Conservation (phyloP, 1,140 invertebrate species). For the Zeugodacus cucurbitae region DNA sequence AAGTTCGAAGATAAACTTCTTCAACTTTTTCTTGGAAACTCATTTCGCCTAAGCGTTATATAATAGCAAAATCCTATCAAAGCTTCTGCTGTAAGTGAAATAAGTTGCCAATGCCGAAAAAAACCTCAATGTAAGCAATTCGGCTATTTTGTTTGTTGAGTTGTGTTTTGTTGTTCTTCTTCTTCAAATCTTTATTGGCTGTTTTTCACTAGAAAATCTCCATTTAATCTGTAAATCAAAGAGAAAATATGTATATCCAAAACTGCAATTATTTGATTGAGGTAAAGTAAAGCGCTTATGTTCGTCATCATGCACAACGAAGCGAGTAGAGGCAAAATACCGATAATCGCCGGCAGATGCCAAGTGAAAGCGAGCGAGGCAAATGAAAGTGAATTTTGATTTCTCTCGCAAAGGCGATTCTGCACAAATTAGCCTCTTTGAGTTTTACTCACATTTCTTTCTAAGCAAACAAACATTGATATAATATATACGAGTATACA, state of each 20-base stretch:
- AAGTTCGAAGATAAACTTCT: too few species aligned
- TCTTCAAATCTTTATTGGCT: not conserved
- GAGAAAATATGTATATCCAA: not conserved
- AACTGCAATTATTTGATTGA: not conserved
- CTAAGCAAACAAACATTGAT: too few species aligned
- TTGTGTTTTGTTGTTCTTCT: too few species aligned
- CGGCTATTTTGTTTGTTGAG: too few species aligned
- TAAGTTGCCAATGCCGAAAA: too few species aligned
- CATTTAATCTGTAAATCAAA: not conserved
- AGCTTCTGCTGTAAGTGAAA: too few species aligned
- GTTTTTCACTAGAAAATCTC: not conserved
- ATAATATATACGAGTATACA: too few species aligned
- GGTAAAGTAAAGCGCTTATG: not conserved
- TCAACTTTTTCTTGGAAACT: too few species aligned
- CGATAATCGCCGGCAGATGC: not conserved
- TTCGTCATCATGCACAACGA: not conserved
- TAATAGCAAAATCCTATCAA: too few species aligned
- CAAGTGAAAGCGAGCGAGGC: not conserved
- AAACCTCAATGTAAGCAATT: not conserved
- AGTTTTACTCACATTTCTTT: not conserved
- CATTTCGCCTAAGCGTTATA: too few species aligned
- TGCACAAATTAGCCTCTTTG: not conserved
- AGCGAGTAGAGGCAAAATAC: not conserved
- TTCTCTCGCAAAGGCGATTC: not conserved
- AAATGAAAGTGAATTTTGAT: not conserved